phyloP scores from a whole-genome alignment of 2,797 vertebrate species.

The Cyclura pinguis region DNA sequence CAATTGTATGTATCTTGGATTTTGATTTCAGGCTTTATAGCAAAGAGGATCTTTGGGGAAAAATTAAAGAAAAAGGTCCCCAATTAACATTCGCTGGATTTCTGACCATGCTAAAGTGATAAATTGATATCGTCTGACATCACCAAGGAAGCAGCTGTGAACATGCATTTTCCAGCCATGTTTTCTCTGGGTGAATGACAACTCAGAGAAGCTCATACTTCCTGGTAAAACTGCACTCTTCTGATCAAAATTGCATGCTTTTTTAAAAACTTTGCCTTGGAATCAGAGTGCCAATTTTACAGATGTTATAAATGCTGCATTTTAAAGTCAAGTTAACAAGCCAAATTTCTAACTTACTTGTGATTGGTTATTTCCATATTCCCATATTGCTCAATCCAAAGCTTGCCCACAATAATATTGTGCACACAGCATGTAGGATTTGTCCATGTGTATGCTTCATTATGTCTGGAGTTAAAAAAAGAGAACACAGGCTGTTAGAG shows the following conservation, averaged over 20 bases:
- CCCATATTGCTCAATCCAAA: slow-evolving; percentile 99
- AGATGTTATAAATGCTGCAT: neutral
- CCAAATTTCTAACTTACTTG: slow-evolving; percentile 83
- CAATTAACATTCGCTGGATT: neutral
- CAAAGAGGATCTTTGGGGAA: neutral
- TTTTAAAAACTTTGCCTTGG: neutral
- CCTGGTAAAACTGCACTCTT: neutral
- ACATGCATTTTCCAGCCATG: neutral
- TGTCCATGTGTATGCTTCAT: slow-evolving; percentile 97
- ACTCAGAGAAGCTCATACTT: neutral
- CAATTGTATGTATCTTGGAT: neutral
- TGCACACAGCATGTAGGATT: slow-evolving; percentile 98
- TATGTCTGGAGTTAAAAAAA: slow-evolving; percentile 82
- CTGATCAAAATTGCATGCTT: neutral
- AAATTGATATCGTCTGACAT: neutral
- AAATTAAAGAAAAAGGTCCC: neutral
- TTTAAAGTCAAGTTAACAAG: slow-evolving; percentile 6
- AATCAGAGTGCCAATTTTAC: neutral
- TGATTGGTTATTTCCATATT: slow-evolving; percentile 96
- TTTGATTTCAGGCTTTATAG: neutral
- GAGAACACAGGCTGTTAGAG: neutral
- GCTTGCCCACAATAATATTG: slow-evolving; percentile 97
- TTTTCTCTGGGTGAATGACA: neutral
- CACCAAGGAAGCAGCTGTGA: neutral
- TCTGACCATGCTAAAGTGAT: neutral